A percentile compares a stretch with the other conserved stretches of the same genome.
phyloP scores from a whole-genome alignment of 2,888 invertebrate genomes.

The Tetramorium bicarinatum region DNA sequence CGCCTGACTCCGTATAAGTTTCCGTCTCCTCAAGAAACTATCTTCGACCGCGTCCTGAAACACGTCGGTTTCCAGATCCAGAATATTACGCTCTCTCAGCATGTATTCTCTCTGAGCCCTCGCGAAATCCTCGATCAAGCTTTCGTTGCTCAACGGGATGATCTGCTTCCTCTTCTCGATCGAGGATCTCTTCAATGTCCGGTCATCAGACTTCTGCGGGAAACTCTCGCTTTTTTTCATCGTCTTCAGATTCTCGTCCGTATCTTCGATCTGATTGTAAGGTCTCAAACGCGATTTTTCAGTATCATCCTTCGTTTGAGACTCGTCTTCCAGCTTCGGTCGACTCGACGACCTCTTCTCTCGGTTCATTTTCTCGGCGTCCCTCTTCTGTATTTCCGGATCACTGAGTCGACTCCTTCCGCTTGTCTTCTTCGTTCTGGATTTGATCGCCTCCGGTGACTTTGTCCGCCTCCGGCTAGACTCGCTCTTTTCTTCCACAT shows the following conservation, averaged over 20 bases:
- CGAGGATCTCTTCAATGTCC: constrained; percentile 61
- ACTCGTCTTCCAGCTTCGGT: constrained; percentile 61
- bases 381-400: constrained; percentile 53
- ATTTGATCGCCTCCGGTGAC: constrained; percentile 73
- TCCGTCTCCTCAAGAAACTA: constrained; percentile 71
- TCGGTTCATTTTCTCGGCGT: constrained; percentile 51
- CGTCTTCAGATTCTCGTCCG: constrained; percentile 84
- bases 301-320: constrained; percentile 35
- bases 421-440: constrained; percentile 60
- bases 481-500: constrained; percentile 71
- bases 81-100: constrained; percentile 75
- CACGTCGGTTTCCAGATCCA: constrained; percentile 72
- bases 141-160: constrained; percentile 82
- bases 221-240: constrained; percentile 85
- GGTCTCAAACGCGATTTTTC: constrained; percentile 57
- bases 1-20: constrained; percentile 65
- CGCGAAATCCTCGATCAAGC: constrained; percentile 77
- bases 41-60: constrained; percentile 59
- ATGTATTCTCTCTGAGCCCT: constrained; percentile 76
- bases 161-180: constrained; percentile 81
- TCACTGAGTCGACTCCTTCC: constrained; percentile 65
- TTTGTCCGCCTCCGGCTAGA: constrained; percentile 66
- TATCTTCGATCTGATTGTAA: constrained; percentile 57
- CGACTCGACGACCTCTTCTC: constrained; percentile 59
- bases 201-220: constrained; percentile 58